Evolutionary conservation across 2,113 vertebrate species (phyloP).

Genomic region (Paradoxurus hermaphroditus): DNA sequence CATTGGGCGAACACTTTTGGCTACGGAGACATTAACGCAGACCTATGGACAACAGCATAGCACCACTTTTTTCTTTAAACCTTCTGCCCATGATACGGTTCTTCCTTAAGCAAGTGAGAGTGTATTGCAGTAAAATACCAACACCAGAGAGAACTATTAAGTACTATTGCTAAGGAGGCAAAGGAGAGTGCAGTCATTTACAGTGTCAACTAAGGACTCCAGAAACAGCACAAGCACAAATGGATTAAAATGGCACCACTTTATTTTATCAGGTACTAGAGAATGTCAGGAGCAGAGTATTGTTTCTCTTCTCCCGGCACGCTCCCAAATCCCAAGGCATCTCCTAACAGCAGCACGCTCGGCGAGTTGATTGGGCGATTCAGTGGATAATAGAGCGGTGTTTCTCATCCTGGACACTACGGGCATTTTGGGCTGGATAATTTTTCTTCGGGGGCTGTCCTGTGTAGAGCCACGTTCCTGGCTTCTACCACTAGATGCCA

Average conservation of each 20-base stretch:
- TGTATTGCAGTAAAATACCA: not conserved
- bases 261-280: not conserved
- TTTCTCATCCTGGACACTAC: not conserved
- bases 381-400: fast-evolving
- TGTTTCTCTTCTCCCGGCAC: not conserved
- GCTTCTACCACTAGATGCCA: constrained; percentile 28
- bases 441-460: not conserved
- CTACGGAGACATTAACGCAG: not conserved
- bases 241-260: not conserved
- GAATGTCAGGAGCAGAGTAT: not conserved
- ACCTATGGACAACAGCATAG: not conserved
- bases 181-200: not conserved
- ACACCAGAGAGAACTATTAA: not conserved
- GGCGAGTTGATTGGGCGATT: not conserved
- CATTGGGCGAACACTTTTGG: not conserved
- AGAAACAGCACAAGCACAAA: not conserved
- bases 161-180: not conserved
- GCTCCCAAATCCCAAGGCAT: not conserved
- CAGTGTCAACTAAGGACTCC: not conserved
- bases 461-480: not conserved
- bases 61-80: not conserved
- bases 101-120: not conserved
- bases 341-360: no score
- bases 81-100: not conserved
- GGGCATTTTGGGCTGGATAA: not conserved